Percentiles rank a stretch among this genome's conserved stretches.
phyloP scores from a whole-genome alignment of 1,140 invertebrate genomes.

The Eciton burchellii region DNA sequence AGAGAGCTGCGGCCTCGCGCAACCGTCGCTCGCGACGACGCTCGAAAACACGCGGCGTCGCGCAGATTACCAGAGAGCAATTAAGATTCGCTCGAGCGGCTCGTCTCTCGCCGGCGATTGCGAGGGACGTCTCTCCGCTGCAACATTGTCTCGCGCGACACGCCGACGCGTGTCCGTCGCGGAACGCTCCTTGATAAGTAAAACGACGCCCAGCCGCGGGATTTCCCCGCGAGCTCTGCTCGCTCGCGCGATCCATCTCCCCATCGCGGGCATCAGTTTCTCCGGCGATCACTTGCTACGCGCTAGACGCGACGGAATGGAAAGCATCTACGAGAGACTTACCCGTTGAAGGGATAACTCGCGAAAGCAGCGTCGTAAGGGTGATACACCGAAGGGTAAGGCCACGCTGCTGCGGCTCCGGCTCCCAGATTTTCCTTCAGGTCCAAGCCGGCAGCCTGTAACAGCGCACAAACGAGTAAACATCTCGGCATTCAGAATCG shows the following conservation, averaged over 20 bases:
- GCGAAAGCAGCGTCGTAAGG: conserved; percentile 95
- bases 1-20: too few species aligned
- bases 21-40: conserved; percentile 22
- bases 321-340: conserved; percentile 84
- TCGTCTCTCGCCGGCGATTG: not conserved
- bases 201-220: too few species aligned
- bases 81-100: conserved; percentile 37
- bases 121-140: not conserved
- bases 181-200: too few species aligned
- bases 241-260: too few species aligned
- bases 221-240: too few species aligned
- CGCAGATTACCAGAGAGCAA: conserved; percentile 34
- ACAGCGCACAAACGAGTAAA: conserved; percentile 21
- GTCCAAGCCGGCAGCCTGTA: conserved; percentile 91
- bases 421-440: conserved; percentile 94
- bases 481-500: not conserved
- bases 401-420: conserved; percentile 91
- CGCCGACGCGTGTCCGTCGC: not conserved
- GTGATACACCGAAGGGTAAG: conserved; percentile 95
- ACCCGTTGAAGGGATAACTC: conserved; percentile 97
- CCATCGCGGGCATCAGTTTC: too few species aligned
- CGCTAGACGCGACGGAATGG: not conserved
- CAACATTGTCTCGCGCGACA: conserved; percentile 18
- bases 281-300: too few species aligned
- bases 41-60: conserved; percentile 33